Percentiles rank a stretch among this genome's conserved stretches.
phyloP scores from a whole-genome alignment of 2,113 vertebrate species.

The Gambusia affinis region DNA sequence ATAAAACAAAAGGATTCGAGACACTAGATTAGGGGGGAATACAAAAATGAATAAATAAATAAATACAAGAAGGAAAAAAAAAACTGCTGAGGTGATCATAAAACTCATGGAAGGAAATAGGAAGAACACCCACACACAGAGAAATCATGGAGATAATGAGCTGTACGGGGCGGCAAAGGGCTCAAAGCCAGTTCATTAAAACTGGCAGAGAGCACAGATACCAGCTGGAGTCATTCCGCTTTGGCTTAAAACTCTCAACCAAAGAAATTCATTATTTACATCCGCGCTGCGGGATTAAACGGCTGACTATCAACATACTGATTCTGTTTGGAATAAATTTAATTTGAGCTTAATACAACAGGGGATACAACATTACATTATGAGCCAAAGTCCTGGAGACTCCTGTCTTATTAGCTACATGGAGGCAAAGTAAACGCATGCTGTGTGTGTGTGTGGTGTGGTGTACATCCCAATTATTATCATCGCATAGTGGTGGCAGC shows the following conservation, averaged over 20 bases:
- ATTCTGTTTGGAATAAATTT: too few relatives aligned
- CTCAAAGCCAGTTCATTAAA: constrained; percentile 59
- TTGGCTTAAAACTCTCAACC: constrained; percentile 27
- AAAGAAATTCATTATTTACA: constrained; percentile 31
- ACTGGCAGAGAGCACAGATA: constrained; percentile 47
- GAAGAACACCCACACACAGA: constrained; percentile 32
- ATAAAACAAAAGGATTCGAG: constrained; percentile 30
- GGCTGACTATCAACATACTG: background rate
- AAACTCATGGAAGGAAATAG: background rate
- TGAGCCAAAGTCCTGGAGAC: background rate
- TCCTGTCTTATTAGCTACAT: background rate
- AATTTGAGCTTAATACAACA: background rate
- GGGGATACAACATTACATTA: background rate
- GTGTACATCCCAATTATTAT: too few relatives aligned
- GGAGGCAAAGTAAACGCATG: background rate
- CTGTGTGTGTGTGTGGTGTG: too few relatives aligned
- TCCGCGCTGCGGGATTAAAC: background rate
- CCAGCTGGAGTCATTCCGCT: constrained; percentile 53
- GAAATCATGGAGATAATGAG: constrained; percentile 57
- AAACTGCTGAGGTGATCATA: constrained; percentile 27
- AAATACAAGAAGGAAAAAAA: background rate
- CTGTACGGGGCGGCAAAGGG: constrained; percentile 37
- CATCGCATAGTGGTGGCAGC: too few relatives aligned
- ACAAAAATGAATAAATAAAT: too few relatives aligned
- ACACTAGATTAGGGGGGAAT: constrained; percentile 15